Evolutionary conservation across 2,888 invertebrate genomes (phyloP).

Genomic region (Acleris literana): DNA sequence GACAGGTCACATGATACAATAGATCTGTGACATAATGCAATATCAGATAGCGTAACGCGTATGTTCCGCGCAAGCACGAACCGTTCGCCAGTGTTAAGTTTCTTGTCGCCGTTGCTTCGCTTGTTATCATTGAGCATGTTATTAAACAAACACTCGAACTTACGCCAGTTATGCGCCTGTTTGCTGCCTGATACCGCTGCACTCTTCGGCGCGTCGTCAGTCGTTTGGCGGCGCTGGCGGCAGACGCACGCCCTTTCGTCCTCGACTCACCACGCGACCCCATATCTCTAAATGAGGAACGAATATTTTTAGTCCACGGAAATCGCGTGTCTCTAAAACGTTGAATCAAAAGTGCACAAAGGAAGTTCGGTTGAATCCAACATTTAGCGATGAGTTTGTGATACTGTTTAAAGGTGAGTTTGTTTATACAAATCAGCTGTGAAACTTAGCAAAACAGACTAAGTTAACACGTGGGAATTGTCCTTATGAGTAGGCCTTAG

Average conservation of each 20-base stretch:
- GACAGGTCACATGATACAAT: slow-evolving; percentile 22
- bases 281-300: slow-evolving; percentile 58
- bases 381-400: slow-evolving; percentile 63
- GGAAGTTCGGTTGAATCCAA: slow-evolving; percentile 56
- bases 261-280: slow-evolving; percentile 57
- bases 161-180: not conserved
- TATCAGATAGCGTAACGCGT: slow-evolving; percentile 8
- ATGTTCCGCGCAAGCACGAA: not conserved
- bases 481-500: too few relatives aligned
- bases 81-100: not conserved
- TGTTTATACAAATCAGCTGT: slow-evolving; percentile 73
- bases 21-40: slow-evolving; percentile 24
- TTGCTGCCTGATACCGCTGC: slow-evolving; percentile 26
- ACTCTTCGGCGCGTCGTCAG: slow-evolving; percentile 50
- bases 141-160: slow-evolving; percentile 30
- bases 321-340: slow-evolving; percentile 59
- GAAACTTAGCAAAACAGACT: slow-evolving; percentile 36
- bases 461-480: not conserved
- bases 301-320: slow-evolving; percentile 70
- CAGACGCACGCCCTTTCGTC: slow-evolving; percentile 69
- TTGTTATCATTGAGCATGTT: slow-evolving; percentile 28
- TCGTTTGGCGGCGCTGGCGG: slow-evolving; percentile 62
- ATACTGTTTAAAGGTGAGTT: slow-evolving; percentile 63
- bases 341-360: slow-evolving; percentile 48
- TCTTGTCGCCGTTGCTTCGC: slow-evolving; percentile 13